A percentile compares a stretch with the other conserved stretches of the same genome.
Evolutionary conservation across 2,113 vertebrate species (phyloP).

Genomic region (Podiceps cristatus): DNA sequence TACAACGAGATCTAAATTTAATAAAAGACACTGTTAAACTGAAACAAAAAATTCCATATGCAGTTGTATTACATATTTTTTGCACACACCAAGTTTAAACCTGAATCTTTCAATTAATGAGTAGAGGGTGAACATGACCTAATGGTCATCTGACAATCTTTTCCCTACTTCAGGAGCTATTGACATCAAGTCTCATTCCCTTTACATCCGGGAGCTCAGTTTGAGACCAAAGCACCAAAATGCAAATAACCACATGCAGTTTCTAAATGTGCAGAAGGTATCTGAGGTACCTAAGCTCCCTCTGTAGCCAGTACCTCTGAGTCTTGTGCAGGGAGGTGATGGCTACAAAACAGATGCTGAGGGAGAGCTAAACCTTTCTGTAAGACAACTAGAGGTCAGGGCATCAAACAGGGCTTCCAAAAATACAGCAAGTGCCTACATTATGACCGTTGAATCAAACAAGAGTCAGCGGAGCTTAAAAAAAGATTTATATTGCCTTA

Average conservation of each 20-base stretch:
- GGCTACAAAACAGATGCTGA: neutral
- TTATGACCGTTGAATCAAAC: neutral
- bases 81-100: neutral
- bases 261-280: neutral
- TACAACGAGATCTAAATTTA: neutral
- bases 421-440: neutral
- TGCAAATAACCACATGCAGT: neutral
- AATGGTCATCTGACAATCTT: neutral
- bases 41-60: neutral
- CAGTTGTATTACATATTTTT: neutral
- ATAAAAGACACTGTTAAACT: neutral
- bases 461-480: neutral
- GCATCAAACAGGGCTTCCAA: neutral
- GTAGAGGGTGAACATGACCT: neutral
- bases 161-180: neutral
- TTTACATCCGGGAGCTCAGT: accelerated
- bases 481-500: neutral
- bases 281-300: neutral
- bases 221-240: neutral
- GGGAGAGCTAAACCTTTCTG: neutral
- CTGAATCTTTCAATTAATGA: neutral
- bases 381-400: neutral
- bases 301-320: neutral
- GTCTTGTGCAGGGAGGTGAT: neutral
- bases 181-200: neutral